Conservation (phyloP, 2,113 vertebrate genomes). For the Alces alces region DNA sequence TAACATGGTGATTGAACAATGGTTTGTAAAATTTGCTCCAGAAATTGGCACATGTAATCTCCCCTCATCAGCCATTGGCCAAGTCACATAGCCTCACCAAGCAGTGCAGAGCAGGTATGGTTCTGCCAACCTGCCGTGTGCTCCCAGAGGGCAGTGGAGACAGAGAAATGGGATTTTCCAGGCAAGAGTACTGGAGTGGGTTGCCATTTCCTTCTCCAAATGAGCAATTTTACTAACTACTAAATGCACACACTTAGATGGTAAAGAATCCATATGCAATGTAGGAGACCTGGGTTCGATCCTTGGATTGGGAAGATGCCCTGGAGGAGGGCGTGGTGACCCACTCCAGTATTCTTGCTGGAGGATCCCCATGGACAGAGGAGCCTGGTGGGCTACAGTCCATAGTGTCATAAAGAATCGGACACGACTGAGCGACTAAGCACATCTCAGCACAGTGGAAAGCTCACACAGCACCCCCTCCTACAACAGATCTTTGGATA, state of each 20-base stretch:
- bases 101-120: neutral
- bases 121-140: neutral
- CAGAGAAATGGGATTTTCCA: neutral
- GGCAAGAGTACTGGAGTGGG: no score
- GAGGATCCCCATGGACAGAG: neutral
- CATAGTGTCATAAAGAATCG: neutral
- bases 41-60: neutral
- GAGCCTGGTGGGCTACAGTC: neutral
- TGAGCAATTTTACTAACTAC: neutral
- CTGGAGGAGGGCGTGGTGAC: neutral
- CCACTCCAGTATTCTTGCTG: neutral
- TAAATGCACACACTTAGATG: neutral
- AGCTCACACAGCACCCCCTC: neutral
- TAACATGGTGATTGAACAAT: neutral
- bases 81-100: neutral
- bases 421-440: neutral
- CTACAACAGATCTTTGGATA: neutral
- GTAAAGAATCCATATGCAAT: neutral
- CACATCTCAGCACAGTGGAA: neutral
- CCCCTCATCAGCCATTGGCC: neutral
- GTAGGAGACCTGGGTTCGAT: neutral
- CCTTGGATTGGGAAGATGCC: neutral
- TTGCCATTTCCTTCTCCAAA: neutral
- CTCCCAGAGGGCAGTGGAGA: neutral
- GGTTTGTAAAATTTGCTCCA: neutral